A percentile compares a stretch with the other conserved stretches of the same genome.
Conservation (phyloP, 2,888 invertebrate species). For the Candidula unifasciata region DNA sequence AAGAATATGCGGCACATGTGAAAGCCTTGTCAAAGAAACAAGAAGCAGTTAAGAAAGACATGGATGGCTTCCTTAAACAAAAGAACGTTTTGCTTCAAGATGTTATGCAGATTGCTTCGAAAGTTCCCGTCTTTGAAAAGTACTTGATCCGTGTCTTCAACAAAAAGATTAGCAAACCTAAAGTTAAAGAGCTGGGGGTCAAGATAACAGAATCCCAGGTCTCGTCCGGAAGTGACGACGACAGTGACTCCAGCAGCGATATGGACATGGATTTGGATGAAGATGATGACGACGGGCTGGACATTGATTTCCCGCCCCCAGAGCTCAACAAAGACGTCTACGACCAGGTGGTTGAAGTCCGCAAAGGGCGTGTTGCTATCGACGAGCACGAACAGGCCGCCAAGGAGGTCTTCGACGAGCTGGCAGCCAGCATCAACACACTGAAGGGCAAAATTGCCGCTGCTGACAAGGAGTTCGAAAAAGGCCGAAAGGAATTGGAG, state of each 20-base stretch:
- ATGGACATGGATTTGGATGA: conserved; percentile 44
- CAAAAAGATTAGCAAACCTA: conserved; percentile 36
- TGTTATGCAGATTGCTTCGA: conserved; percentile 36
- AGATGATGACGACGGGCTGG: conserved; percentile 47
- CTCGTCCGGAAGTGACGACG: conserved; percentile 14
- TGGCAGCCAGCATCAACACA: not conserved
- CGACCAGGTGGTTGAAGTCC: conserved; percentile 39
- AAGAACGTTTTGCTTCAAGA: conserved; percentile 37
- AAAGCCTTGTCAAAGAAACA: conserved; percentile 34
- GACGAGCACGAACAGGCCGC: conserved; percentile 37
- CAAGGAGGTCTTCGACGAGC: conserved; percentile 30
- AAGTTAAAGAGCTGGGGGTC: not conserved
- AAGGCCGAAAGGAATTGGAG: conserved; percentile 15
- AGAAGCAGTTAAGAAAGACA: conserved; percentile 34
- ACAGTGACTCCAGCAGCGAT: conserved; percentile 42
- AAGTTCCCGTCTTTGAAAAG: conserved; percentile 45
- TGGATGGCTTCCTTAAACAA: conserved; percentile 36
- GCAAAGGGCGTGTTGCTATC: conserved; percentile 4
- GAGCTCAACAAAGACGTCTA: conserved; percentile 43
- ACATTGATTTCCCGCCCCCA: conserved; percentile 47
- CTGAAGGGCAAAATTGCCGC: conserved; percentile 16
- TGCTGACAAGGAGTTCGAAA: conserved; percentile 35
- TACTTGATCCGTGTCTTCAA: conserved; percentile 47
- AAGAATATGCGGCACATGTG: conserved; percentile 31
- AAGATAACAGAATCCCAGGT: not conserved